Evolutionary conservation across 2,888 invertebrate genomes (phyloP), one percentile per base, ranked within the genome.

Genomic region (Lepetodrilus schrolli): DNA sequence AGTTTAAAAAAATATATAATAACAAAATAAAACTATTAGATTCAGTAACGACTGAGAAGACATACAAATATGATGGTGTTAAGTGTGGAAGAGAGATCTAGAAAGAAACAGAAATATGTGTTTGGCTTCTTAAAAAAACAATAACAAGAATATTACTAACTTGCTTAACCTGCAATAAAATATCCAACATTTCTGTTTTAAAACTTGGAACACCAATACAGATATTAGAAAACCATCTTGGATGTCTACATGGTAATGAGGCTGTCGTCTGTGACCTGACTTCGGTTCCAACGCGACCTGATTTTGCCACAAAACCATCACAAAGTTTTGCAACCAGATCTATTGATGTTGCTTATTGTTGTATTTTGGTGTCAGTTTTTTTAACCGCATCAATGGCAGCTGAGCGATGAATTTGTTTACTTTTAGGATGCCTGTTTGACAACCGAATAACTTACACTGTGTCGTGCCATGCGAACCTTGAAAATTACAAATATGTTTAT

Each of bases 381-480:
- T 21, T 13, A 43, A n/a, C 30, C 34, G 1, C n/a, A 7, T 21
- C 17, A 13, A 58, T 58, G 34, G 34, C 30, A 17, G 21, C 48
- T 20, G 21, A 21, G 4, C 17, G 30, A 30, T 17, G 7, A 17
- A 51, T 17, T 26, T 30, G 58, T 58, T 23, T 26, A n/a, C 51
- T 26, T 50, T 13, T 21, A 51, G 1, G 23, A 21, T 30, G 34
- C 13, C 23, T 58, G 23, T 34, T 30, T 30, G 34, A 58, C 58
- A 58, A 58, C 17, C 26, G 58, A 34, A 30, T 30, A 34, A 34
- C 30, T 58, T 30, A 30, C n/a, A n/a, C n/a, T n/a, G n/a, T n/a
- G n/a, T n/a, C n/a, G n/a, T 58, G 58, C 30, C n/a, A 34, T 34
- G 17, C 34, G 58, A 58, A 58, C 58, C 58, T 58, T 58, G 58